Base-by-base conservation (phyloP, 1,140 invertebrate species). In the Ditylenchus dipsaci region DNA sequence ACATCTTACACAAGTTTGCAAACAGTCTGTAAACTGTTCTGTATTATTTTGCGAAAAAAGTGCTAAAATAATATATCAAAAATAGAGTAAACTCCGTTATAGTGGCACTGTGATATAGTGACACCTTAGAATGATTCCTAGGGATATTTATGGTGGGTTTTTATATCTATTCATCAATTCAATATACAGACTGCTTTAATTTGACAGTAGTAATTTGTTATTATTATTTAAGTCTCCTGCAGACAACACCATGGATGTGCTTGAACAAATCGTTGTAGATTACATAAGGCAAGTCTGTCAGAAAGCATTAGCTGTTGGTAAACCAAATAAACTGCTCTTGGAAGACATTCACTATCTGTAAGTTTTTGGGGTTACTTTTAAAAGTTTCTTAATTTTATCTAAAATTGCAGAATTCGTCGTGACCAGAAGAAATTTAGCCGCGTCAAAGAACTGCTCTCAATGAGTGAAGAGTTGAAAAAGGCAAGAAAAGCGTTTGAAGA, bases 401-500 rank as follows among this genome's bases (percentile, higher is more conserved):
- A 5, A 38, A 38, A 38, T 38, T 38, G 33, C 33, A 38, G 33
- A 5, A 93, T 98, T n/a, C 88, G 95, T 29, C 96, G 97, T 86
- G 95, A 99, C 86, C 87, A 88, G 42, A 88, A 93, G 74, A 98
- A 97, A 84, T 97, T 95, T 86, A 93, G 94, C n/a, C 87, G 95
- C 78, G 93, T 98, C 0, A 94, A 94, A 86, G 95, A 98, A 84
- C 85, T 99, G 5, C 85, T 99, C 1, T 93, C 91, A 58, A 97
- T 98, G 94, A 97, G 96, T 85, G 95, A 98, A 86, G 95, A 98
- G 86, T 85, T 99, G 26, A 95, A 97, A 83, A 95, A 95, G 86
- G 95, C 95, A 29, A 88, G 95, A 77, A 98, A 98, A 87, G 95
- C 95, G 74, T 98, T 99, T 86, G 95, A 99, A 87, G 95, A 97